A percentile compares a stretch with the other conserved stretches of the same genome.
phyloP scores from a whole-genome alignment of 2,113 vertebrate genomes.

The Paratilapia polleni region DNA sequence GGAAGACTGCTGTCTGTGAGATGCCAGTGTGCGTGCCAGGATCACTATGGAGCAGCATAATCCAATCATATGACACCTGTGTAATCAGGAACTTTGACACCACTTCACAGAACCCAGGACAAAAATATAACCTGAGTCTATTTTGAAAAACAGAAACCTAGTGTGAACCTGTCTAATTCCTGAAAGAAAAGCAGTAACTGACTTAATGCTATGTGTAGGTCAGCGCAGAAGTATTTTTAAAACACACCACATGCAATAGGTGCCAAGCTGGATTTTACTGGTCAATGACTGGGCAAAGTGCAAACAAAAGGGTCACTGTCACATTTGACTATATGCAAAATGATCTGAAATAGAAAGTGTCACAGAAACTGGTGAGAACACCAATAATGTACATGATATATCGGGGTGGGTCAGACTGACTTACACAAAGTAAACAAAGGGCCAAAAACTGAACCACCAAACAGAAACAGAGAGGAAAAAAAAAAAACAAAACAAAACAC shows the following conservation, averaged over 20 bases:
- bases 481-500: no score
- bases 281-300: no score
- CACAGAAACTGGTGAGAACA: neutral
- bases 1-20: neutral
- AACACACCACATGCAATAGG: no score
- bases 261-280: neutral
- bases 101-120: neutral
- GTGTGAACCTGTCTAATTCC: neutral
- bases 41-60: neutral
- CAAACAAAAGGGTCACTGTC: no score
- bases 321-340: neutral
- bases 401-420: neutral
- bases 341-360: no score
- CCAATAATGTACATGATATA: neutral
- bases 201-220: neutral
- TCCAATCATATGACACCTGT: slow-evolving; percentile 6
- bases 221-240: no score
- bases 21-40: neutral
- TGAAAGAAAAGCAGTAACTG: neutral
- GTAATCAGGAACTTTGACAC: slow-evolving; percentile 9
- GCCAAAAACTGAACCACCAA: neutral
- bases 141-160: neutral
- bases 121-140: neutral
- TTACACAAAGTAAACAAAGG: neutral
- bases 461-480: neutral